Percentiles rank a stretch among this genome's conserved stretches.
Evolutionary conservation across 92 coral and sea anemone species (phyloP).

Genomic region (Anthopleura xanthogrammica): DNA sequence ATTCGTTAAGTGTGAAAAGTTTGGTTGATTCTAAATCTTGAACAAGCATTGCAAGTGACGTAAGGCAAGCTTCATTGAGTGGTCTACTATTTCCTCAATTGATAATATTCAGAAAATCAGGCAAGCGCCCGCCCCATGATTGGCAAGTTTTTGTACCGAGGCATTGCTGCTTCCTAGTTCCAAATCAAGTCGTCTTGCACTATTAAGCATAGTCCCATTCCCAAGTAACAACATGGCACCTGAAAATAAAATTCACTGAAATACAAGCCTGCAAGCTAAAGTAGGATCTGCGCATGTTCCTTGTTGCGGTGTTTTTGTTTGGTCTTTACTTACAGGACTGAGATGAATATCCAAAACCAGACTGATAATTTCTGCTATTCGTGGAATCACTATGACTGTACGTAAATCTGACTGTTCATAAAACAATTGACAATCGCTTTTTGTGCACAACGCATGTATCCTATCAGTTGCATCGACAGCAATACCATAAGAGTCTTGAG

Average conservation of each 20-base stretch:
- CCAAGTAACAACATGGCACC: neutral
- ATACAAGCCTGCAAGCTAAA: neutral
- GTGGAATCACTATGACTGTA: neutral
- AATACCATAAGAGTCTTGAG: neutral
- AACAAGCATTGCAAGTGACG: neutral
- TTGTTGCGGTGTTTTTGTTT: neutral
- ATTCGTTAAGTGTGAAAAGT: neutral
- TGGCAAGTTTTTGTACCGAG: neutral
- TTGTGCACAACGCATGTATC: neutral
- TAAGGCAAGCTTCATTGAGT: neutral
- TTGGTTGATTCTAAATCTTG: neutral
- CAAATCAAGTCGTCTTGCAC: neutral
- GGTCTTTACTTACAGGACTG: neutral
- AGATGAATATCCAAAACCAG: neutral
- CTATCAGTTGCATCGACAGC: neutral
- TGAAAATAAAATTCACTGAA: neutral
- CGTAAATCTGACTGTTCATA: neutral
- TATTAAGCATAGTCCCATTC: neutral
- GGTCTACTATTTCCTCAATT: neutral
- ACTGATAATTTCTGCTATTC: neutral
- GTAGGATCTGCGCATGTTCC: neutral
- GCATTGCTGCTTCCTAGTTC: neutral
- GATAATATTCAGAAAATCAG: neutral
- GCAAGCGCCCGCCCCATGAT: neutral
- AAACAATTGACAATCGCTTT: neutral